These are phyloP conservation scores for Nomada ruficornis DNA, from an alignment of 2,888 invertebrate species.

Conservation along the genomic window DNA sequence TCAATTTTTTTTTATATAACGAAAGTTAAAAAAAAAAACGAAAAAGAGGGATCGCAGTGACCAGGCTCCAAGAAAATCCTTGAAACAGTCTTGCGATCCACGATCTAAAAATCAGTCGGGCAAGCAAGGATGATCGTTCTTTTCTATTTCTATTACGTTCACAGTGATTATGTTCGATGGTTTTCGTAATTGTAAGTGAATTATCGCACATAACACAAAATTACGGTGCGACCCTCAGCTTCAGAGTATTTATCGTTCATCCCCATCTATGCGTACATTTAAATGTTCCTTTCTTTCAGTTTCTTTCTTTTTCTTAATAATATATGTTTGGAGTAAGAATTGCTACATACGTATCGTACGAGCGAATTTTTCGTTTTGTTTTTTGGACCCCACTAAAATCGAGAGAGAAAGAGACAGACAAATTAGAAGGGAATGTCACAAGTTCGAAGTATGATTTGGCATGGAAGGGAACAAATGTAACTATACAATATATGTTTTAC, in stretches of 20 bases:
- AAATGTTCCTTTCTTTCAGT: background rate
- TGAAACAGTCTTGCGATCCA: background rate
- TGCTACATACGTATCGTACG: background rate
- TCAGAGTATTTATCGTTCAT: conserved; percentile 13
- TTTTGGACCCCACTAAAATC: conserved; percentile 12
- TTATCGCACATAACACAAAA: background rate
- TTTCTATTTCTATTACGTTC: background rate
- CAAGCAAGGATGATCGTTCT: background rate
- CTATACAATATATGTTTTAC: conserved; percentile 32
- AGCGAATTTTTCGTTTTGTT: background rate
- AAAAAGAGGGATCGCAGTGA: background rate
- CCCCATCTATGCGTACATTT: background rate
- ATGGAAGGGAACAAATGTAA: conserved; percentile 40
- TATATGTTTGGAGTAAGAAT: background rate
- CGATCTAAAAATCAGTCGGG: conserved; percentile 1
- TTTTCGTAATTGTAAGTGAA: conserved; percentile 42
- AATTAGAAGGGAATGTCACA: conserved; percentile 18
- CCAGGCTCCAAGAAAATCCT: background rate
- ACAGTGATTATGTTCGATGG: background rate
- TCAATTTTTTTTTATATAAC: conserved; percentile 38
- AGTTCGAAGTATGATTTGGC: conserved; percentile 26
- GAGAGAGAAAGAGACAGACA: conserved; percentile 24
- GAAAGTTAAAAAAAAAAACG: conserved; percentile 10
- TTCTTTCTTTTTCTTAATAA: background rate
- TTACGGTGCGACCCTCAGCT: conserved; percentile 26